Conservation (phyloP, 2,113 vertebrate genomes). For the Boulengeromyrus knoepffleri region DNA sequence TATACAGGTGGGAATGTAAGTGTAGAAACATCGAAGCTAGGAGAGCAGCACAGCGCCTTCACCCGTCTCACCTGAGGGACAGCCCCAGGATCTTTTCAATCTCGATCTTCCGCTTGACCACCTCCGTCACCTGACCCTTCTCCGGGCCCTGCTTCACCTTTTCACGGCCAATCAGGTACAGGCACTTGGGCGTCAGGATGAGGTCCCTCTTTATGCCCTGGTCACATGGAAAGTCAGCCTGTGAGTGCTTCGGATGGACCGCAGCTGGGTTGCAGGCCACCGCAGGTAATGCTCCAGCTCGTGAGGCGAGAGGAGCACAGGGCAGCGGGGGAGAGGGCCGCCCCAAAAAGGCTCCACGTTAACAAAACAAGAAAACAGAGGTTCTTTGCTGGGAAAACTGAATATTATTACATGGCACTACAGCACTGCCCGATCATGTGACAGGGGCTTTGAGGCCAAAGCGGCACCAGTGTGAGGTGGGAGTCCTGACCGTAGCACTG, state of each 20-base stretch:
- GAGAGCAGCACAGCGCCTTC: neutral
- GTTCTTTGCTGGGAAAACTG: neutral
- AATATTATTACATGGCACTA: neutral
- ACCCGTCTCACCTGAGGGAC: constrained; percentile 75
- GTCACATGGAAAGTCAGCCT: constrained; percentile 16
- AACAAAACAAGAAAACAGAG: neutral
- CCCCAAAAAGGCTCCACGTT: neutral
- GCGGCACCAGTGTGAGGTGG: neutral
- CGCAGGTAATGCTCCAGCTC: neutral
- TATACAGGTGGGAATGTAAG: neutral
- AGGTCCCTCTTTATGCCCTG: constrained; percentile 89
- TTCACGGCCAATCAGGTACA: constrained; percentile 91
- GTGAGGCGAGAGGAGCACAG: neutral
- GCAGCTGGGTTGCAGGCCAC: neutral
- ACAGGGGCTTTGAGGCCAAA: neutral
- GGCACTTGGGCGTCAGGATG: constrained; percentile 82
- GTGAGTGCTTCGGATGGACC: neutral
- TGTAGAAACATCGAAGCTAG: neutral
- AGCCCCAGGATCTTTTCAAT: constrained; percentile 81
- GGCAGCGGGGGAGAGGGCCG: neutral
- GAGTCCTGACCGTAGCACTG: neutral
- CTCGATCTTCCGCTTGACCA: constrained; percentile 82
- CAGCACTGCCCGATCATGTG: neutral
- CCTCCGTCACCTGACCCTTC: constrained; percentile 86
- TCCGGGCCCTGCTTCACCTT: constrained; percentile 92